Evolutionary conservation across 2,113 vertebrate species (phyloP).

Genomic region (Candoia aspera): DNA sequence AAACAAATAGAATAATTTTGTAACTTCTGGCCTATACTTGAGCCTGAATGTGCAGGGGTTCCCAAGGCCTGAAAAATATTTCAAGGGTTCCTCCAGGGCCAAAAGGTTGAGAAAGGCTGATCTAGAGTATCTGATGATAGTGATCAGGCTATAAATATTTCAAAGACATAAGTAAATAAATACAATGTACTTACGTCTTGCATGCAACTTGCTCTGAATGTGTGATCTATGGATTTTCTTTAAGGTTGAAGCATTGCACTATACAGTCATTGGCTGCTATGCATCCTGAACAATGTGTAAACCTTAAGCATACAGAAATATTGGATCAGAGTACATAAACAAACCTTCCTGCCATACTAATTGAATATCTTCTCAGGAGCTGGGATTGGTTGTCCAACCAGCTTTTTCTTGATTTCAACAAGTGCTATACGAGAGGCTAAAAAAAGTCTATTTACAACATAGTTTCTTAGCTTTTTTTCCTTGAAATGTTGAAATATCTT

Average conservation of each 20-base stretch:
- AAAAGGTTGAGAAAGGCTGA: too few relatives aligned
- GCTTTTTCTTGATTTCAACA: not conserved
- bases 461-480: conserved; percentile 27
- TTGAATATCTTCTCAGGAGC: not conserved
- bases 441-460: not conserved
- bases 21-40: too few relatives aligned
- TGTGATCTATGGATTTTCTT: not conserved
- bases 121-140: not conserved
- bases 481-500: conserved; percentile 4
- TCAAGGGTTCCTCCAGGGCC: too few relatives aligned
- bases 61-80: too few relatives aligned
- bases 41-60: too few relatives aligned
- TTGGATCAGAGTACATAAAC: not conserved
- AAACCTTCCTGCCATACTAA: not conserved
- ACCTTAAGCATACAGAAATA: not conserved
- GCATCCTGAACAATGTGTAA: not conserved
- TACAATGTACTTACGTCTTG: not conserved
- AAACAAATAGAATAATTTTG: too few relatives aligned
- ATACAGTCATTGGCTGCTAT: not conserved
- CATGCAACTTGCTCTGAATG: not conserved
- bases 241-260: too few relatives aligned
- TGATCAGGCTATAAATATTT: not conserved
- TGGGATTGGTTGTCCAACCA: not conserved
- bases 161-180: not conserved
- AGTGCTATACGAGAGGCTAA: not conserved